Conservation (phyloP, 2,888 invertebrate species). For the Bombylius discolor region DNA sequence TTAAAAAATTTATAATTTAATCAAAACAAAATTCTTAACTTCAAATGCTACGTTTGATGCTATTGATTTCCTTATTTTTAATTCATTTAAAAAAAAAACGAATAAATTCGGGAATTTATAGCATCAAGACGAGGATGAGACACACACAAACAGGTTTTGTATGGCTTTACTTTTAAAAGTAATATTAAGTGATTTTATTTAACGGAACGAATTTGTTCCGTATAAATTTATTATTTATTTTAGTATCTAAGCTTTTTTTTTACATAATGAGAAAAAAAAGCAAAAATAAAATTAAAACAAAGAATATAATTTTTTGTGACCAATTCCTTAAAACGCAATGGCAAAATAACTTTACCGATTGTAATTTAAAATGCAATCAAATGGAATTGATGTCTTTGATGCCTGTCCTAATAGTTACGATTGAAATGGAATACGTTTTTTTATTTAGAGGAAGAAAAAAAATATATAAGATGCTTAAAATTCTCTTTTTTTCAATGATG, state of each 20-base stretch:
- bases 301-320: constrained; percentile 1
- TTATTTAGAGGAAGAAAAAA: no score
- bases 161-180: constrained; percentile 1
- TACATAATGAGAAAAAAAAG: neutral
- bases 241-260: neutral
- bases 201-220: neutral
- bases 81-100: no score
- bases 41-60: neutral
- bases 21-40: constrained; percentile 3
- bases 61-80: neutral
- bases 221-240: neutral
- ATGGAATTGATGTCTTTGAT: no score
- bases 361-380: no score
- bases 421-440: no score
- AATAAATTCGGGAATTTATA: neutral
- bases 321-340: constrained; percentile 3
- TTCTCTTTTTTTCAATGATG: no score
- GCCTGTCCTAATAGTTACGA: no score
- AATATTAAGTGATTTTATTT: neutral
- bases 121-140: neutral
- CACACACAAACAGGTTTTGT: constrained; percentile 6
- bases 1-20: constrained; percentile 10
- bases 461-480: no score
- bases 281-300: constrained; percentile 4
- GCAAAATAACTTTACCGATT: constrained; percentile 3